Percentiles rank a stretch among this genome's conserved stretches.
phyloP scores from a whole-genome alignment of 1,140 invertebrate genomes.

The Papilio helenus region DNA sequence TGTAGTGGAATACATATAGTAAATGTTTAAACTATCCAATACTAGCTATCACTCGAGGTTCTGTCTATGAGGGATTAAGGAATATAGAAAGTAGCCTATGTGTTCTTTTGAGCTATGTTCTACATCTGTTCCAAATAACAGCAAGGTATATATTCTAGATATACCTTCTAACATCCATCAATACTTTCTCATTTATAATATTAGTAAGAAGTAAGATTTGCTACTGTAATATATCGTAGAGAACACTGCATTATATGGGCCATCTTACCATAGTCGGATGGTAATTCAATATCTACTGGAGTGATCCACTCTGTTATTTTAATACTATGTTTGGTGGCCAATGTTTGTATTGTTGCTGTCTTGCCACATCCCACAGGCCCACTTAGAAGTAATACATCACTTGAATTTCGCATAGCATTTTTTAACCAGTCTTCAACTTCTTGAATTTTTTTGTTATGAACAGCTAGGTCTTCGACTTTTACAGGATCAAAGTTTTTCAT shows the following conservation, averaged over 20 bases:
- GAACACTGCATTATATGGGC: not conserved
- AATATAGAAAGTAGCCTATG: too few relatives aligned
- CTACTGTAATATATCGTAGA: not conserved
- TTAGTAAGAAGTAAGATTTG: too few relatives aligned
- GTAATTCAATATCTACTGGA: slow-evolving; percentile 84
- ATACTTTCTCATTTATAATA: too few relatives aligned
- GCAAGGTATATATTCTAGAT: too few relatives aligned
- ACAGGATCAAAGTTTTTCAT: slow-evolving; percentile 83
- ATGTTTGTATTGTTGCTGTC: slow-evolving; percentile 84
- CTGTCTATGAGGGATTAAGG: too few relatives aligned
- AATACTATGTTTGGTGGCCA: slow-evolving; percentile 84
- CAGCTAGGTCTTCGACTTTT: slow-evolving; percentile 83
- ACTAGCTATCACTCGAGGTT: not conserved
- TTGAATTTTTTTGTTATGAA: slow-evolving; percentile 85
- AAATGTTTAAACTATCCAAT: not conserved
- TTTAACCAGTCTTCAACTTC: slow-evolving; percentile 85
- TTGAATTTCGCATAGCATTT: slow-evolving; percentile 59
- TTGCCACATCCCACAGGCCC: slow-evolving; percentile 90
- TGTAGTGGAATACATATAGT: too few relatives aligned
- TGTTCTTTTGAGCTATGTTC: too few relatives aligned
- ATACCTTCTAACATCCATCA: too few relatives aligned
- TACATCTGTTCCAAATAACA: too few relatives aligned
- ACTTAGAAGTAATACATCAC: slow-evolving; percentile 85
- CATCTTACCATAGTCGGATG: slow-evolving; percentile 69
- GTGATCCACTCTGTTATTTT: slow-evolving; percentile 89